These are phyloP conservation scores for Poicephalus gulielmi DNA, from an alignment of 2,113 vertebrate species.

Conservation along the genomic window DNA sequence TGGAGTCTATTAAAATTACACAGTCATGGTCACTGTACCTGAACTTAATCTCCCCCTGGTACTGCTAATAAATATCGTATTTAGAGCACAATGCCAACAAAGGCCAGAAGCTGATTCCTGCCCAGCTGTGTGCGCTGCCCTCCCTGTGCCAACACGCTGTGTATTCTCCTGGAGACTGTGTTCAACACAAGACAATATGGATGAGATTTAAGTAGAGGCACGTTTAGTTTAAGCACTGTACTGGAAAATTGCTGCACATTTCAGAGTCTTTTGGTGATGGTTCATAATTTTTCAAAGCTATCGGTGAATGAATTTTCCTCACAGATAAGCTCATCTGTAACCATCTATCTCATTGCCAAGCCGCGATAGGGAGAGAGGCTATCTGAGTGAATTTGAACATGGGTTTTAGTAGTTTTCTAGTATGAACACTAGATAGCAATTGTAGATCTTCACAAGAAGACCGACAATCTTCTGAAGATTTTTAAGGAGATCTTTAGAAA, in stretches of 20 bases:
- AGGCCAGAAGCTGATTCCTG: neutral
- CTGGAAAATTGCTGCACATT: neutral
- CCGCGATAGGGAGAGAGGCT: neutral
- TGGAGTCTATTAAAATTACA: neutral
- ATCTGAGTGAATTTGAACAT: neutral
- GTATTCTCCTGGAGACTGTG: neutral
- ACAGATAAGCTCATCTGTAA: neutral
- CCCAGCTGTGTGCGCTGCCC: neutral
- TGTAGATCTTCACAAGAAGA: neutral
- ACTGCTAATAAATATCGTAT: neutral
- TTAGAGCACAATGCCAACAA: neutral
- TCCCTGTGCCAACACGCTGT: too few species aligned
- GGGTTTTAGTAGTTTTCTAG: neutral
- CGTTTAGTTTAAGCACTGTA: neutral
- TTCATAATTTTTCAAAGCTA: neutral
- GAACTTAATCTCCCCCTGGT: neutral
- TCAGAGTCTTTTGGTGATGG: neutral
- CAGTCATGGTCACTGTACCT: neutral
- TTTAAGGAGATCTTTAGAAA: neutral
- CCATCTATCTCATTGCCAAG: neutral
- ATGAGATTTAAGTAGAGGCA: neutral
- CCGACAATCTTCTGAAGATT: neutral
- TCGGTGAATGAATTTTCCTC: neutral
- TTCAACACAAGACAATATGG: neutral
- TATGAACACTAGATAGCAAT: neutral